These are phyloP conservation scores for Marisa cornuarietis DNA, from an alignment of 1,140 invertebrate species.

Conservation along the genomic window DNA sequence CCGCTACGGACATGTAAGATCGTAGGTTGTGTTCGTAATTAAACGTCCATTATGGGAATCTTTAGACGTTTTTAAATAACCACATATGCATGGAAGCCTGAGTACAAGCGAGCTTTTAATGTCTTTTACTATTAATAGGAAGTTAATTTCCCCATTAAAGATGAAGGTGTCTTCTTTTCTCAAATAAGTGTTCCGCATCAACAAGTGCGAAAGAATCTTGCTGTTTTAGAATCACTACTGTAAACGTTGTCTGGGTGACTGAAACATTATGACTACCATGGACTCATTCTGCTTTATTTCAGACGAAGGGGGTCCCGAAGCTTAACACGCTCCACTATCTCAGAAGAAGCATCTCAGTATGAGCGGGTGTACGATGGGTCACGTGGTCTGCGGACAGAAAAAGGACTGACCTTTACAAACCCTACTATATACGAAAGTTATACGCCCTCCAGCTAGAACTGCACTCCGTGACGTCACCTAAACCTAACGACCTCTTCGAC, in stretches of 20 bases:
- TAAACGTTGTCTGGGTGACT: too few relatives aligned
- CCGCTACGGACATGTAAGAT: background rate
- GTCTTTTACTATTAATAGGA: too few relatives aligned
- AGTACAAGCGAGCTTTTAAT: too few relatives aligned
- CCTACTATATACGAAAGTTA: constrained; percentile 8
- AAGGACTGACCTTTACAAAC: constrained; percentile 24
- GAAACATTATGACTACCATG: too few relatives aligned
- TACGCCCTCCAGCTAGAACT: background rate
- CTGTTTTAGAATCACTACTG: too few relatives aligned
- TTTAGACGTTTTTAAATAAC: too few relatives aligned
- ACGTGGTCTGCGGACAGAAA: constrained; percentile 25
- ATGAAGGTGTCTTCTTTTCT: too few relatives aligned
- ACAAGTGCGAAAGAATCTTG: too few relatives aligned
- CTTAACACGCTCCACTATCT: background rate
- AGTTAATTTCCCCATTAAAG: too few relatives aligned
- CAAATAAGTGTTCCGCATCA: too few relatives aligned
- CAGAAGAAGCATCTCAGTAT: constrained; percentile 20
- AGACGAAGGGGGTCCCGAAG: background rate
- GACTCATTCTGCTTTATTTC: background rate
- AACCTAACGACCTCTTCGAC: background rate
- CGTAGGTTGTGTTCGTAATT: background rate
- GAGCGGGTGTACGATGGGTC: constrained; percentile 27
- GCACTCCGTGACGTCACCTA: background rate
- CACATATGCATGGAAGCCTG: too few relatives aligned
- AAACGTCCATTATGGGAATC: background rate